Conservation (phyloP, 2,888 invertebrate species). For the Eupithecia centaureata region DNA sequence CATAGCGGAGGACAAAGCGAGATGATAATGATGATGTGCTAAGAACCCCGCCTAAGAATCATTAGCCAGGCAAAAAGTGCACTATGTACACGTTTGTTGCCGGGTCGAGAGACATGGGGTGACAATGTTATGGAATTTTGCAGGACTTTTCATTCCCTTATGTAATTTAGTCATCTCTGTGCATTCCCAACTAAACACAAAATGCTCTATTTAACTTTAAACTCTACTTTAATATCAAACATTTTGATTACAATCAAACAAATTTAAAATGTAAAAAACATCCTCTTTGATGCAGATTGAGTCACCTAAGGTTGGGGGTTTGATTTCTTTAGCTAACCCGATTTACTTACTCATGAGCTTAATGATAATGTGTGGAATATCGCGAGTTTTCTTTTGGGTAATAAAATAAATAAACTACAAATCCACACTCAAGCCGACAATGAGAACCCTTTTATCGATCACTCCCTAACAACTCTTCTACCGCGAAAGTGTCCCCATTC, state of each 20-base stretch:
- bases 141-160: constrained; percentile 3
- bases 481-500: constrained; percentile 1
- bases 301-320: neutral
- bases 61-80: constrained; percentile 55
- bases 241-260: no score
- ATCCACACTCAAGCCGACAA: neutral
- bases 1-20: neutral
- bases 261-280: no score
- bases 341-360: neutral
- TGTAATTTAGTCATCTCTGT: neutral
- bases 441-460: neutral
- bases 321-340: neutral
- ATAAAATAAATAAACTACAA: neutral
- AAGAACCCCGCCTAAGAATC: constrained; percentile 47
- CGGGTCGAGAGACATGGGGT: constrained; percentile 43
- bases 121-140: constrained; percentile 19
- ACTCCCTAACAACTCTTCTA: neutral
- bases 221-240: no score
- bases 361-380: neutral
- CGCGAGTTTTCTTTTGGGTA: neutral
- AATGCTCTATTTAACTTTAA: no score
- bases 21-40: constrained; percentile 20
- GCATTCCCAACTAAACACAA: neutral
- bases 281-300: neutral
- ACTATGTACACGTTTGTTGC: constrained; percentile 48